Evolutionary conservation across 23 tunicate genomes (phyloP), one percentile per base, ranked within the genome.

Genomic region (Diplosoma virens): DNA sequence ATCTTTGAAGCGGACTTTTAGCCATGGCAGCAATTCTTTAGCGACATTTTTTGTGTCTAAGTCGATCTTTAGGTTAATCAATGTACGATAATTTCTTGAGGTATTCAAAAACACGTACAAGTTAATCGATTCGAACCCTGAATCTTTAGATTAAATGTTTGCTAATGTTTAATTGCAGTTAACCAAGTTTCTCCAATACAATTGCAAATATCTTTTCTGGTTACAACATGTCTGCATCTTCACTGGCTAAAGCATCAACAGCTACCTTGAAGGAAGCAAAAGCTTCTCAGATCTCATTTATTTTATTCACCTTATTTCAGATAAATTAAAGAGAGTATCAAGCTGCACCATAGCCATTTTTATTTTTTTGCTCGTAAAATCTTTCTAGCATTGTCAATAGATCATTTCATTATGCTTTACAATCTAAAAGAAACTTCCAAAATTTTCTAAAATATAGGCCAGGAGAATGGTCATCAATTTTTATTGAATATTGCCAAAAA

Each of bases 271-370:
- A 74, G 79, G 79, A 73, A 48, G 79, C 79, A 48, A 73, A 67
- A 24, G 79, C 79, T 48, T 73, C 79, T 52, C 79, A 53, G 67
- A 73, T 50, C 23, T 29, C 65, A 28, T 73, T 73, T 9, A 73
- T 73, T 48, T 27, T 26, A 52, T 50, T 73, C 79, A 73, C 5
- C n/a, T 52, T 67, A 4, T 73, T 29, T 25, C 53, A 32, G n/a
- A 73, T 67, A 73, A 52, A 74, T 58, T 58, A 58, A 73, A 55
- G 58, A 74, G 28, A 9, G 79, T 58, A 74, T 74, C 79, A 74
- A 74, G 79, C 66, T 74, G 79, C 79, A 74, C 37, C 79, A 74
- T 24, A 18, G 65, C 79, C 79, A 74, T 58, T 52, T 74, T 74
- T 16, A 74, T n/a, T n/a, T n/a, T 74, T 73, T 74, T 37, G 29